A percentile compares a stretch with the other conserved stretches of the same genome.
Evolutionary conservation across 1,140 invertebrate genomes (phyloP).

Genomic region (Lepeophtheirus salmonis): DNA sequence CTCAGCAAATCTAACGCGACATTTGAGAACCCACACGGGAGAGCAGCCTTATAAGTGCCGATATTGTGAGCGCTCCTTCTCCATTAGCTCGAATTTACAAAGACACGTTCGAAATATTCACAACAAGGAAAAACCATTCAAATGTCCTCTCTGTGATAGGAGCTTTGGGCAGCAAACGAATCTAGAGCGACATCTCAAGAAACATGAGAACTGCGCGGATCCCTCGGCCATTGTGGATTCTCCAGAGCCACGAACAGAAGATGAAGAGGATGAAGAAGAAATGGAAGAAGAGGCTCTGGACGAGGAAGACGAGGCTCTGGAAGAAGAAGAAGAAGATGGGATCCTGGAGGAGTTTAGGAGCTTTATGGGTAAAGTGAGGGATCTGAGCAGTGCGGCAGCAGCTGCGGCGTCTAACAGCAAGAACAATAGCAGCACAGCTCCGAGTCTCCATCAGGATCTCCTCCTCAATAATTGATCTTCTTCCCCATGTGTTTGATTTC

Average conservation of each 20-base stretch:
- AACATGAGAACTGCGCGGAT: slow-evolving; percentile 48
- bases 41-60: slow-evolving; percentile 96
- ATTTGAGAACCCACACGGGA: slow-evolving; percentile 90
- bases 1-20: slow-evolving; percentile 91
- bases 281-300: neutral
- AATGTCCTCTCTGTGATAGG: slow-evolving; percentile 37
- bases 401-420: too few species aligned
- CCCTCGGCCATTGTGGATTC: slow-evolving; percentile 26
- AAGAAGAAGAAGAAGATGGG: neutral
- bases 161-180: slow-evolving; percentile 98
- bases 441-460: too few species aligned
- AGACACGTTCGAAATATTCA: slow-evolving; percentile 98
- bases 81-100: slow-evolving; percentile 94
- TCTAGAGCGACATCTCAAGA: slow-evolving; percentile 87
- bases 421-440: too few species aligned
- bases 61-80: slow-evolving; percentile 94
- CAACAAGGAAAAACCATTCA: slow-evolving; percentile 81
- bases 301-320: neutral
- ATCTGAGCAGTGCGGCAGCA: too few species aligned
- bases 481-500: too few species aligned
- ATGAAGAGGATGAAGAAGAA: slow-evolving; percentile 23
- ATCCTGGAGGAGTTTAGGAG: too few species aligned
- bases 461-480: too few species aligned
- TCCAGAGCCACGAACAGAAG: slow-evolving; percentile 24
- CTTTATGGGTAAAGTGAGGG: too few species aligned